Evolutionary conservation across 2,888 invertebrate species (phyloP), one percentile per base, ranked within the genome.

Genomic region (Sphaeridia pumilis): DNA sequence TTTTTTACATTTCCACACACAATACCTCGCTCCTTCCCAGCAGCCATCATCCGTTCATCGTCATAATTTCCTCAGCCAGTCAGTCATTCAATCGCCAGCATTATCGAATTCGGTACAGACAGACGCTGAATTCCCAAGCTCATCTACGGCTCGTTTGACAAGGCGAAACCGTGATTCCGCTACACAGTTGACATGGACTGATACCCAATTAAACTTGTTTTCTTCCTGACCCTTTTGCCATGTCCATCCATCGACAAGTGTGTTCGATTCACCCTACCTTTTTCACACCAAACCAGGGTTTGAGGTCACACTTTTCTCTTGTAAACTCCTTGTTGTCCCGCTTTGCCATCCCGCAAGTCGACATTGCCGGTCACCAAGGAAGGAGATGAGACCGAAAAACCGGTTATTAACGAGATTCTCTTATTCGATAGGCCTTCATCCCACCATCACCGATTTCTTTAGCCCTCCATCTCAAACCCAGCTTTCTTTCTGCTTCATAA

Each of bases 1-100:
- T 46, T 47, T 52, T 38, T 41, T 42, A 52, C 47, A 20, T 52
- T 41, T n/a, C 43, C 43, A 26, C 26, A 44, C 45, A 44, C 24
- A 24, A 25, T 7, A 22, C n/a, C 45, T 43, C n/a, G 24, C 1
- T 21, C 47, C 42, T n/a, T 43, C 31, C 49, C 25, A 26, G 26
- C 49, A 26, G 26, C 49, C 21, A 4, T 43, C 49, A 31, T 42
- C 34, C 44, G 35, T 25, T 43, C 27, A 43, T 43, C 25, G 36
- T 10, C 25, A 21, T 26, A 5, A 27, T 31, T 34, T n/a, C 22
- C n/a, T 28, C 31, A 49, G 22, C 22, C 31, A 46, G 31, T 7
- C 31, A 31, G 31, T 31, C 31, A 14, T 7, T 31, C 31, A 14
- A 14, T 31, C 7, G 10, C 31, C 31, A 7, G 31, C 14, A 10